These are phyloP conservation scores for Anolis carolinensis DNA, from an alignment of 2,113 vertebrate species.

Conservation along the genomic window DNA sequence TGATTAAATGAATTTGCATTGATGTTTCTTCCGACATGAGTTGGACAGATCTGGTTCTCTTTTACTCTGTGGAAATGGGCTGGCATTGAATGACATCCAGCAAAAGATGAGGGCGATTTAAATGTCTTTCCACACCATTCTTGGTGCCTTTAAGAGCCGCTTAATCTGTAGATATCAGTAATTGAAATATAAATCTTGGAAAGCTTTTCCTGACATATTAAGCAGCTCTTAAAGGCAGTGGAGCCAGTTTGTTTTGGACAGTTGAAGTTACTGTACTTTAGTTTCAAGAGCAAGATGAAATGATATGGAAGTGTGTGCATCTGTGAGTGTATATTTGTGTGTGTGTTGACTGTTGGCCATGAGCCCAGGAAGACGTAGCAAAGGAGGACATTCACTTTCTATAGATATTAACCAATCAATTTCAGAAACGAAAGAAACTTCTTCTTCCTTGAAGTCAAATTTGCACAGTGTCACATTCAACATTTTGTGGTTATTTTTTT, in stretches of 20 bases:
- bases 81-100: background rate
- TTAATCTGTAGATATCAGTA: background rate
- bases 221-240: background rate
- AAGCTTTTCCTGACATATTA: background rate
- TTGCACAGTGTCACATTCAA: background rate
- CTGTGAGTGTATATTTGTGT: no score
- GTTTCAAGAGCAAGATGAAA: conserved; percentile 1
- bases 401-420: background rate
- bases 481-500: background rate
- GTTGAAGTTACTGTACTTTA: conserved; percentile 42
- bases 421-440: conserved; percentile 12
- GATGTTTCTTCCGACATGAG: conserved; percentile 47
- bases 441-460: background rate
- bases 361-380: background rate
- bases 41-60: conserved; percentile 22
- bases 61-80: conserved; percentile 51
- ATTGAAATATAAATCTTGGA: background rate
- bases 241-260: background rate
- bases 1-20: conserved; percentile 47
- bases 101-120: no score
- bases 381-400: background rate
- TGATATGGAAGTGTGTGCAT: background rate
- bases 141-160: background rate
- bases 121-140: background rate
- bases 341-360: background rate